These are phyloP conservation scores for Silurus asotus DNA, from an alignment of 2,113 vertebrate species.

Conservation along the genomic window DNA sequence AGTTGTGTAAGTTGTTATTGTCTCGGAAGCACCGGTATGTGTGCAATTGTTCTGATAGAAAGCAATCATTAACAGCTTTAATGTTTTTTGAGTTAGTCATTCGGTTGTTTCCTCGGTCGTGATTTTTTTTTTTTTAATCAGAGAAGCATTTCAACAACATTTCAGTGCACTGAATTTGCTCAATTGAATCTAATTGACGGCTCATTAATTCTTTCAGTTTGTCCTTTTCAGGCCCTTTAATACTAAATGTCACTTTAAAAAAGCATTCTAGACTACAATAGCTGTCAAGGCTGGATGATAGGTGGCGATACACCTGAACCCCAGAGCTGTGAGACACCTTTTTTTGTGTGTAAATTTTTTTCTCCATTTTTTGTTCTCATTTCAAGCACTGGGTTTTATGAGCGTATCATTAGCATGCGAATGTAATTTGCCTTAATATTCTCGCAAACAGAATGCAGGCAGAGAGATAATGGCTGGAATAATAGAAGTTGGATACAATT, in stretches of 20 bases:
- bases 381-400: neutral
- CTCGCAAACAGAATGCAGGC: conserved; percentile 8
- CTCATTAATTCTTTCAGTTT: neutral
- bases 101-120: too few relatives aligned
- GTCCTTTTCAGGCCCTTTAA: neutral
- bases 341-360: neutral
- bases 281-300: neutral
- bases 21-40: conserved; percentile 26
- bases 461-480: conserved; percentile 8
- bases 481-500: neutral
- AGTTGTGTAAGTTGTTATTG: conserved; percentile 25
- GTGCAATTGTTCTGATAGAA: conserved; percentile 9
- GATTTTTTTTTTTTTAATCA: too few relatives aligned
- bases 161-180: too few relatives aligned
- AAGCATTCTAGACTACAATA: neutral
- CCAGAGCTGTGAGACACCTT: neutral
- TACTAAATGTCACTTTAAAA: neutral
- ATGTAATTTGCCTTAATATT: conserved; percentile 12
- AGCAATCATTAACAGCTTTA: conserved; percentile 43
- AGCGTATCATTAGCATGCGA: neutral
- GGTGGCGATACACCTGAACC: neutral
- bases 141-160: too few relatives aligned
- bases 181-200: too few relatives aligned
- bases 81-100: conserved; percentile 17
- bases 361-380: neutral